Conservation (phyloP, 2,113 vertebrate genomes). For the Sinocyclocheilus grahami region DNA sequence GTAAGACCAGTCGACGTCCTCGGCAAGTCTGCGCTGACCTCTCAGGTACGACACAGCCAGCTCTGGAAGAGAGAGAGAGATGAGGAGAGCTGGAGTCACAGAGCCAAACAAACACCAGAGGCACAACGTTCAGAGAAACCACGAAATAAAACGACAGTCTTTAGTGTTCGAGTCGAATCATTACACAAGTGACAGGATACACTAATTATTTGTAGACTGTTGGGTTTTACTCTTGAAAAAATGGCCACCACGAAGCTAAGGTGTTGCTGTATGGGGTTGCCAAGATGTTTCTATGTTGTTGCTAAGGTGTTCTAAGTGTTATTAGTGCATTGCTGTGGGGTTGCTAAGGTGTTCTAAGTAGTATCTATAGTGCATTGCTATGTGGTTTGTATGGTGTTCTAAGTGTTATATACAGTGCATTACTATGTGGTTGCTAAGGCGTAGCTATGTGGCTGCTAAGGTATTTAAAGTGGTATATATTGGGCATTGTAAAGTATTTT, state of each 20-base stretch:
- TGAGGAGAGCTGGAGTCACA: constrained; percentile 10
- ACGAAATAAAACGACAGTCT: not conserved
- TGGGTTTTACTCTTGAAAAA: not conserved
- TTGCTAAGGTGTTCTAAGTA: not conserved
- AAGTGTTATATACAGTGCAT: too few relatives aligned
- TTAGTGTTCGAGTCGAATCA: not conserved
- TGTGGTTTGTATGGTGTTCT: not conserved
- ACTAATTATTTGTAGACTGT: not conserved
- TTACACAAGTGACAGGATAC: not conserved
- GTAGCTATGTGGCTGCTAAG: not conserved
- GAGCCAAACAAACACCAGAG: constrained; percentile 3
- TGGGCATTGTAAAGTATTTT: not conserved
- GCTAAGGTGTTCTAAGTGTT: not conserved
- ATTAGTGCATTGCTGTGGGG: not conserved
- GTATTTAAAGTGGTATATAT: not conserved
- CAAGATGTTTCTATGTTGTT: not conserved
- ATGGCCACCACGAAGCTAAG: not conserved
- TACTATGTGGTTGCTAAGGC: not conserved
- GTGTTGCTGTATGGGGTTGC: not conserved
- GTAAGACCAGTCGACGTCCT: constrained; percentile 76
- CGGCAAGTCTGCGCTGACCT: constrained; percentile 66
- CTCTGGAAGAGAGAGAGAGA: constrained; percentile 51
- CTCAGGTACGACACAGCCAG: constrained; percentile 60
- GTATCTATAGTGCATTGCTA: too few relatives aligned
- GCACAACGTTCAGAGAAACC: not conserved